Evolutionary conservation across 2,797 vertebrate species (phyloP).

Genomic region (Crocodylus rhombifer): DNA sequence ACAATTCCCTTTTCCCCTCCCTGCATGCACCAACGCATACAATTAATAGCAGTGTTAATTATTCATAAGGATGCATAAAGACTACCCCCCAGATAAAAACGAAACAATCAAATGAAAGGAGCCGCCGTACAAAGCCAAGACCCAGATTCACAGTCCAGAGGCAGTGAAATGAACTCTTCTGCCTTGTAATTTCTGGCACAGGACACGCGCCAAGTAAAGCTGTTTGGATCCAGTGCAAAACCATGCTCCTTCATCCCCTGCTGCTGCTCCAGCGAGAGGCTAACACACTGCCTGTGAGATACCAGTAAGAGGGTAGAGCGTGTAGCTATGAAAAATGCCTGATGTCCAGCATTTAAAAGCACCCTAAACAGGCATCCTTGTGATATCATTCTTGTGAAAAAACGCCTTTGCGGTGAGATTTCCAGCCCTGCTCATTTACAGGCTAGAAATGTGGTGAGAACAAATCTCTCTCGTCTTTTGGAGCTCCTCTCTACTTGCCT

Average conservation of each 20-base stretch:
- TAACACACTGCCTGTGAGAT: neutral
- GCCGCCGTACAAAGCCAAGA: neutral
- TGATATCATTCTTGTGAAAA: neutral
- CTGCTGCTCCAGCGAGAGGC: neutral
- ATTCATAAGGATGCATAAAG: neutral
- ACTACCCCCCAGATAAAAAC: neutral
- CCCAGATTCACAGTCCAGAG: neutral
- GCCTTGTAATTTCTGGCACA: neutral
- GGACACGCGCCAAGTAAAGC: neutral
- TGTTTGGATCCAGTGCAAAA: neutral
- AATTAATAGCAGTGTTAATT: neutral
- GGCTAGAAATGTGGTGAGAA: neutral
- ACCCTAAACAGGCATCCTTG: neutral
- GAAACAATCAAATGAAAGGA: neutral
- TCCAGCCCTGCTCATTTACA: neutral
- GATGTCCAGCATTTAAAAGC: neutral
- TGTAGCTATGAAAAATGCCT: too few relatives aligned
- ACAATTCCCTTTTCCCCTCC: neutral
- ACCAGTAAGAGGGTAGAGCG: too few relatives aligned
- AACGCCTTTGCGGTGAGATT: neutral
- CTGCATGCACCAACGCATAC: neutral
- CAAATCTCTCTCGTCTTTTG: neutral
- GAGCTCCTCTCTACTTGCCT: neutral
- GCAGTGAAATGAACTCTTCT: neutral
- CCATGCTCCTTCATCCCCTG: neutral